Evolutionary conservation across 2,888 invertebrate genomes (phyloP).

Genomic region (Autographa pulchrina): DNA sequence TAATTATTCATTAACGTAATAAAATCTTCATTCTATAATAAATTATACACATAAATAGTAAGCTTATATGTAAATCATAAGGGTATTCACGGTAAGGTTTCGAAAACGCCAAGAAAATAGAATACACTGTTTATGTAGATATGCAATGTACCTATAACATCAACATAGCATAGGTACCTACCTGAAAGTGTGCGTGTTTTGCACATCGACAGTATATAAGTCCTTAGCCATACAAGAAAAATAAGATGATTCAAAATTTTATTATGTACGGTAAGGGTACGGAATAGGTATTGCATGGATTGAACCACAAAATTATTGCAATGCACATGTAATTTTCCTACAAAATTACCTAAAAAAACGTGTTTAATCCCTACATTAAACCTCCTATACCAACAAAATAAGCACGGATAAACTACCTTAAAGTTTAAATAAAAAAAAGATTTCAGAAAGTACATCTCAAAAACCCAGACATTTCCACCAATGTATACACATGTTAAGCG

Average conservation of each 20-base stretch:
- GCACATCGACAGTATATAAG: too few relatives aligned
- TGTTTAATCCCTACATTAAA: not conserved
- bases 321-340: not conserved
- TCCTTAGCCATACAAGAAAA: too few relatives aligned
- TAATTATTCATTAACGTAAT: not conserved
- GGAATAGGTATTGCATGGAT: not conserved
- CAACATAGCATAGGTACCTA: too few relatives aligned
- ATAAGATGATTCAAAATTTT: too few relatives aligned
- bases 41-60: not conserved
- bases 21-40: not conserved
- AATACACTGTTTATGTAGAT: too few relatives aligned
- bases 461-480: conserved; percentile 67
- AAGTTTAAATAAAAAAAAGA: conserved; percentile 43
- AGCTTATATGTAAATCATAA: not conserved
- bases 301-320: not conserved
- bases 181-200: too few relatives aligned
- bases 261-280: too few relatives aligned
- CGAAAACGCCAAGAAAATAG: too few relatives aligned
- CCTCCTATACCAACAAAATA: conserved; percentile 15
- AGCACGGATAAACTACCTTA: conserved; percentile 28
- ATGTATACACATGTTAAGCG: conserved; percentile 76
- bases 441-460: conserved; percentile 50
- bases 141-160: too few relatives aligned
- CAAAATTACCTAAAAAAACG: not conserved
- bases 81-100: too few relatives aligned